These are phyloP conservation scores for Araneus ventricosus DNA, from an alignment of 1,140 invertebrate genomes.

Conservation along the genomic window DNA sequence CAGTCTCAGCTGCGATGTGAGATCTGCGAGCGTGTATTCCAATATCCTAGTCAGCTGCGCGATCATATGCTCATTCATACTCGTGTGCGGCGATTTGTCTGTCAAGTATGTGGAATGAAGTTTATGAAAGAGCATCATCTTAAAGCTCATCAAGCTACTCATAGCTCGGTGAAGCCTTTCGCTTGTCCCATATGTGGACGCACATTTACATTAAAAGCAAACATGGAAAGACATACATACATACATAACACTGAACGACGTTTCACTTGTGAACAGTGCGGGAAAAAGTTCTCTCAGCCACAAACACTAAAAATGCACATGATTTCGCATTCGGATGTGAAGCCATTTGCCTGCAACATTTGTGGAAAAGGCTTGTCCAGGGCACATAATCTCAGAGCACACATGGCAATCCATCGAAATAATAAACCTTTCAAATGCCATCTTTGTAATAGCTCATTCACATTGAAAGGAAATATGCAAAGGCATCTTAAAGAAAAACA, in stretches of 20 bases:
- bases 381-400: conserved; percentile 77
- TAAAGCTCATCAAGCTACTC: conserved; percentile 76
- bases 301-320: conserved; percentile 83
- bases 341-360: conserved; percentile 80
- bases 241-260: conserved; percentile 83
- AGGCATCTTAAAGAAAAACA: conserved; percentile 78
- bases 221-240: conserved; percentile 81
- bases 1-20: conserved; percentile 74
- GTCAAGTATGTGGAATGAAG: conserved; percentile 75
- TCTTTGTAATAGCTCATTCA: conserved; percentile 80
- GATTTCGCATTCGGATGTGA: conserved; percentile 80
- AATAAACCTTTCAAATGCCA: conserved; percentile 78
- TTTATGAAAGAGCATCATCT: conserved; percentile 77
- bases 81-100: conserved; percentile 74
- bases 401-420: conserved; percentile 78
- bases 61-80: conserved; percentile 76
- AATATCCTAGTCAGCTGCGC: conserved; percentile 76
- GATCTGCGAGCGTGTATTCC: conserved; percentile 74
- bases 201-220: conserved; percentile 78
- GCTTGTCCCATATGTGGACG: conserved; percentile 78
- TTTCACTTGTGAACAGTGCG: conserved; percentile 82
- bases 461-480: conserved; percentile 82
- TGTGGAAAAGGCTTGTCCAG: conserved; percentile 79
- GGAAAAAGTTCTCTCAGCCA: conserved; percentile 84
- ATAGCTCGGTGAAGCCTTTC: conserved; percentile 77